These are phyloP conservation scores for Myotis vivesi DNA, from an alignment of 2,797 vertebrate genomes.

Conservation along the genomic window DNA sequence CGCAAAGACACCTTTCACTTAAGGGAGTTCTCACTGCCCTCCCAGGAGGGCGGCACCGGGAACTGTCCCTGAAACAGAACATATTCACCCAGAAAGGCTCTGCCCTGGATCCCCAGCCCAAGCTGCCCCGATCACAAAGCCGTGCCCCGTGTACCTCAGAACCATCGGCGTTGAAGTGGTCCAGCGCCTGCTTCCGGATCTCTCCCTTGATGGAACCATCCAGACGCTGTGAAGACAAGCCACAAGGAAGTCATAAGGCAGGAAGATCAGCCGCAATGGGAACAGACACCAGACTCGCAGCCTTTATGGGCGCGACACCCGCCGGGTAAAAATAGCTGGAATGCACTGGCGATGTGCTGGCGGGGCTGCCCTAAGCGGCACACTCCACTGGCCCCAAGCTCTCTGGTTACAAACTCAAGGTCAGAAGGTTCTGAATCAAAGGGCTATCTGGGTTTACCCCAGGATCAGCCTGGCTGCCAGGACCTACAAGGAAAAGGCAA, in stretches of 20 bases:
- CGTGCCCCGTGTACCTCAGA: conserved; percentile 90
- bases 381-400: conserved; percentile 71
- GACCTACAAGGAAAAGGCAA: not conserved
- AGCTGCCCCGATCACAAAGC: not conserved
- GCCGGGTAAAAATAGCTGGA: conserved; percentile 91
- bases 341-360: conserved; percentile 52
- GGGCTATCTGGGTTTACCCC: not conserved
- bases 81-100: not conserved
- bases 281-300: conserved; percentile 62
- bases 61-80: conserved; percentile 22
- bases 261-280: conserved; percentile 58
- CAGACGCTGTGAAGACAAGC: conserved; percentile 89
- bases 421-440: conserved; percentile 62
- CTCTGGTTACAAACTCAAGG: conserved; percentile 80
- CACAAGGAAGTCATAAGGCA: conserved; percentile 56
- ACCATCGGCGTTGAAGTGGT: conserved; percentile 99
- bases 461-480: not conserved
- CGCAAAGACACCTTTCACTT: not conserved
- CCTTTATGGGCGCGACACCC: conserved; percentile 83
- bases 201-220: conserved; percentile 99
- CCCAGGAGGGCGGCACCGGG: not conserved
- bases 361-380: conserved; percentile 56
- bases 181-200: conserved; percentile 97
- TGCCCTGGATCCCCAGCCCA: not conserved
- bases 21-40: not conserved